Conservation (phyloP, 2,888 invertebrate genomes). For the Tipula unca region DNA sequence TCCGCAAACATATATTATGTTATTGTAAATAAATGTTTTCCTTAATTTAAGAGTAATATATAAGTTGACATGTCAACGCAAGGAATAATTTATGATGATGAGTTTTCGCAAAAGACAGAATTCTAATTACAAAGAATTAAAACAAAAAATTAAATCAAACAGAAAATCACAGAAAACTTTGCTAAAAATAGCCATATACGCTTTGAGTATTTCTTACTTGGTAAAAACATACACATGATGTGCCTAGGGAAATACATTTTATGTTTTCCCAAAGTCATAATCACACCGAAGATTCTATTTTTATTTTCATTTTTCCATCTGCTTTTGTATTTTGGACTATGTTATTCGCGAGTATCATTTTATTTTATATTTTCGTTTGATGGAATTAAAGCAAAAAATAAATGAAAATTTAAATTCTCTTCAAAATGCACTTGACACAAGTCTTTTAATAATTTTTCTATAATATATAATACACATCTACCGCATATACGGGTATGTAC, state of each 20-base stretch:
- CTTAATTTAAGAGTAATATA: background rate
- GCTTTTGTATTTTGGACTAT: background rate
- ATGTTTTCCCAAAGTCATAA: background rate
- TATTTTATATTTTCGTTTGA: background rate
- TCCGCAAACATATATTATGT: background rate
- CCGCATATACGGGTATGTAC: too few species aligned
- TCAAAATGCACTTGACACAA: background rate
- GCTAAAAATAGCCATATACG: background rate
- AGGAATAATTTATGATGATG: background rate
- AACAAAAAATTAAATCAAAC: background rate
- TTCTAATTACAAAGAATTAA: conserved; percentile 8
- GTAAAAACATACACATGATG: background rate
- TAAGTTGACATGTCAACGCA: background rate
- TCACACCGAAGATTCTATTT: background rate
- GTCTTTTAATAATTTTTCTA: background rate
- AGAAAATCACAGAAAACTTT: background rate
- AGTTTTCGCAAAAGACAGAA: background rate
- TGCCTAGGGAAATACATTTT: background rate
- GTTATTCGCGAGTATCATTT: background rate
- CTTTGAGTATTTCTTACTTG: background rate
- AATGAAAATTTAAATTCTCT: background rate
- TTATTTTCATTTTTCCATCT: background rate
- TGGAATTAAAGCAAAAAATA: background rate
- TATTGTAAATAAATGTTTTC: background rate
- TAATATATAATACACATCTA: background rate